Evolutionary conservation across 2,113 vertebrate genomes (phyloP).

Genomic region (Etia nguti): DNA sequence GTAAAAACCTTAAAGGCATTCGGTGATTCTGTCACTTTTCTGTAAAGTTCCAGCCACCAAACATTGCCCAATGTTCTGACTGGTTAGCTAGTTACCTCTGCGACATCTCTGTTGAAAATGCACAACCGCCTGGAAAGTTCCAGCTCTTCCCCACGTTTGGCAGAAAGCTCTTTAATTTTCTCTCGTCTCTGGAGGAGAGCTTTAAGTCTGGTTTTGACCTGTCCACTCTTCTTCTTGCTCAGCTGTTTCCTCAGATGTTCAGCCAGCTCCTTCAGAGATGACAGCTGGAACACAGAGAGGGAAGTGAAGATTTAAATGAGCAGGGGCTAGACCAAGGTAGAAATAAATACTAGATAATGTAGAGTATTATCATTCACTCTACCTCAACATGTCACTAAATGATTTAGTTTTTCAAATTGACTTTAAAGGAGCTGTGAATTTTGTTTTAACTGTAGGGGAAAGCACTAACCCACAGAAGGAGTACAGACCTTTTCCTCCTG

Average conservation of each 20-base stretch:
- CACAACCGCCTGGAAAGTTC: constrained; percentile 69
- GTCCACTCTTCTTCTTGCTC: constrained; percentile 49
- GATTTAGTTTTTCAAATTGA: background rate
- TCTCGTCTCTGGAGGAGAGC: constrained; percentile 54
- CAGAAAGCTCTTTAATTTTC: constrained; percentile 73
- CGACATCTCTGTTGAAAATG: constrained; percentile 72
- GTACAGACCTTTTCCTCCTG: constrained; percentile 84
- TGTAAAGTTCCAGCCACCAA: background rate
- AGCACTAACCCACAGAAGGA: background rate
- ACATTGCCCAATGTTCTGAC: background rate
- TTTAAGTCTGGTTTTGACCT: constrained; percentile 63
- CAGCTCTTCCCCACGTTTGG: constrained; percentile 71
- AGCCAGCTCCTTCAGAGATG: constrained; percentile 75
- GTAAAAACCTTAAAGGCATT: background rate
- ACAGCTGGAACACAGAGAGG: constrained; percentile 59
- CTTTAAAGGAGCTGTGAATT: background rate
- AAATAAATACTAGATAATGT: background rate
- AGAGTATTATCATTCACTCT: background rate
- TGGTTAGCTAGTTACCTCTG: constrained; percentile 69
- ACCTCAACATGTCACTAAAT: background rate
- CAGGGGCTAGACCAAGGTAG: background rate
- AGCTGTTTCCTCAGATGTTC: constrained; percentile 53
- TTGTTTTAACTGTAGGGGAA: background rate
- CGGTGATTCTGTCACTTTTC: background rate
- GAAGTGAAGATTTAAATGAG: background rate